Evolutionary conservation across 2,888 invertebrate genomes (phyloP).

Genomic region (Anarsia innoxiella): DNA sequence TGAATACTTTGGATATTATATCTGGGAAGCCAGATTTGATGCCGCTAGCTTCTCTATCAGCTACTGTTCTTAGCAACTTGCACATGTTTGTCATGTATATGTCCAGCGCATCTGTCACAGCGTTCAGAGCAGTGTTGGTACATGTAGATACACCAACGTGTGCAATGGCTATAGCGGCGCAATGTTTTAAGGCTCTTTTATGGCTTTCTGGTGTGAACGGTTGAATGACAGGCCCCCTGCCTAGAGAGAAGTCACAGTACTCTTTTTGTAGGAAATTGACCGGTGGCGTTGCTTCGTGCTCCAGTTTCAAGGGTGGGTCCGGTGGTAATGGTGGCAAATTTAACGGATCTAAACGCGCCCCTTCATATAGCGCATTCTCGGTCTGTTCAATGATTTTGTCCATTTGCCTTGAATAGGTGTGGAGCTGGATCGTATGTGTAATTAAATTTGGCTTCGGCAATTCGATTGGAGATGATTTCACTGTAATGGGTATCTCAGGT

Average conservation of each 20-base stretch:
- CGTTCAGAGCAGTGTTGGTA: slow-evolving; percentile 53
- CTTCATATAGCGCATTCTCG: slow-evolving; percentile 50
- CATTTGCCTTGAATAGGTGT: slow-evolving; percentile 50
- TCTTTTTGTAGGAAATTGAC: slow-evolving; percentile 58
- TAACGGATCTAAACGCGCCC: slow-evolving; percentile 43
- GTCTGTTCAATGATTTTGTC: slow-evolving; percentile 51
- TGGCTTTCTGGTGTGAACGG: slow-evolving; percentile 68
- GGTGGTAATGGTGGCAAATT: slow-evolving; percentile 50
- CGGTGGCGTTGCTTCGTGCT: slow-evolving; percentile 48
- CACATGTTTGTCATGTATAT: slow-evolving; percentile 62
- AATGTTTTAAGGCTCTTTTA: slow-evolving; percentile 55
- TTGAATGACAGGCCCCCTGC: slow-evolving; percentile 53
- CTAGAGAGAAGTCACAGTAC: slow-evolving; percentile 62
- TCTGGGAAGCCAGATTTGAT: slow-evolving; percentile 61
- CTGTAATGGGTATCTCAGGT: slow-evolving; percentile 63
- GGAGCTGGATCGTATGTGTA: slow-evolving; percentile 63
- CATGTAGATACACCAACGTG: slow-evolving; percentile 56
- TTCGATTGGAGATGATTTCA: slow-evolving; percentile 62
- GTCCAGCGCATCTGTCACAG: slow-evolving; percentile 56
- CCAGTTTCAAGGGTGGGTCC: slow-evolving; percentile 43
- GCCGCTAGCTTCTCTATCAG: slow-evolving; percentile 59
- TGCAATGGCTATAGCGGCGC: slow-evolving; percentile 62
- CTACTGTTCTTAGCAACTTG: slow-evolving; percentile 52
- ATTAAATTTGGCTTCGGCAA: slow-evolving; percentile 60
- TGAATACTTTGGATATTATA: slow-evolving; percentile 61